Evolutionary conservation across 2,888 invertebrate species (phyloP), one percentile per base, ranked within the genome.

Genomic region (Campaea margaritaria): DNA sequence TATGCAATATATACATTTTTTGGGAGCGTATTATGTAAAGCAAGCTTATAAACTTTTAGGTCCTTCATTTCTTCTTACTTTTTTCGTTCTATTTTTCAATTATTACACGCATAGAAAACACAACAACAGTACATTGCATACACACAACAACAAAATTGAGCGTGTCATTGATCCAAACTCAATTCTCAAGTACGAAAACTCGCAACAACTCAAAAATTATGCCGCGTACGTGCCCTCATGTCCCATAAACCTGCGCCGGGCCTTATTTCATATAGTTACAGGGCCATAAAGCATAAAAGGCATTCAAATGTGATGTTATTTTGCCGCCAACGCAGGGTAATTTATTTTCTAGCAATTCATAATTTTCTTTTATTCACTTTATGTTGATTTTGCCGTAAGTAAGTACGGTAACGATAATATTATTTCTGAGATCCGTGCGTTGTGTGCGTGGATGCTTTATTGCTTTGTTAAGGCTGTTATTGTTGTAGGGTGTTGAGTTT

Each of bases 361-460:
- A 92, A 92, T 92, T 92, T 92, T 92, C 91, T 91, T 92, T 91
- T 92, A 92, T 92, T 91, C 92, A 92, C 91, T 92, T 92, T 92
- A 92, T 92, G 92, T 92, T 92, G 92, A 92, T 92, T 92, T 89
- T 87, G 86, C 87, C 88, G 89, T 89, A 86, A 87, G 90, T 89
- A 86, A 83, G 86, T 87, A 86, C 81, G 83, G 90, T 83, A 89
- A 91, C 88, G 90, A 91, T 92, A 92, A 92, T 92, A 92, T 92
- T 92, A 92, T 92, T 91, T 89, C 90, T 85, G 86, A 89, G 81
- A 84, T 83, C 87, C 89, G 87, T 91, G 87, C 86, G 81, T 91
- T 71, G 70, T 66, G 70, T 71, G 70, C 66, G 70, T 68, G 69
- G 69, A 78, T 82, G 83, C 81, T 86, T 87, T 90, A 87, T 89